Evolutionary conservation across 2,888 invertebrate species (phyloP).

Genomic region (Drosophila barbarae): DNA sequence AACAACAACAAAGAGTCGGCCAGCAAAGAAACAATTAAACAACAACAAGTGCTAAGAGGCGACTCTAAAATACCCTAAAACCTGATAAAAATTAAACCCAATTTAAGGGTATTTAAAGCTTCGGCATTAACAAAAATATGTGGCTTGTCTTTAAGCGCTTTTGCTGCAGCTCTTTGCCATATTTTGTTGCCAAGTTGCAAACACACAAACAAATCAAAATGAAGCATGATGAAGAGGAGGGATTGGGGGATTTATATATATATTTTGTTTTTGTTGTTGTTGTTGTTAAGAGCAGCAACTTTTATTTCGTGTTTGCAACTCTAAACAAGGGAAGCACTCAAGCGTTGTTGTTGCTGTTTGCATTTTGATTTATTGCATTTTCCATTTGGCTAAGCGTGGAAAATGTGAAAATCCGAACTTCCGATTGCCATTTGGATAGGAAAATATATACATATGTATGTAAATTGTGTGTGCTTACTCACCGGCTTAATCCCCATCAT

Average conservation of each 20-base stretch:
- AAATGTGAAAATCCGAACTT: constrained; percentile 55
- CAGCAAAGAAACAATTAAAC: constrained; percentile 37
- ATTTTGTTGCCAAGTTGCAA: constrained; percentile 40
- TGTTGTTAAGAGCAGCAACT: constrained; percentile 21
- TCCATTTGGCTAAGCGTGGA: constrained; percentile 48
- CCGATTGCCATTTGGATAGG: constrained; percentile 47
- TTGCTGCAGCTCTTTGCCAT: constrained; percentile 24
- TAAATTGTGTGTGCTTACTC: constrained; percentile 32
- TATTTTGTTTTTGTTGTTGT: neutral
- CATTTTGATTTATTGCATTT: constrained; percentile 50
- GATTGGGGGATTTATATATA: neutral
- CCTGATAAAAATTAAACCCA: neutral
- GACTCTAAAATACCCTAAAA: constrained; percentile 1
- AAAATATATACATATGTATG: constrained; percentile 1
- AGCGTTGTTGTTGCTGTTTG: constrained; percentile 37
- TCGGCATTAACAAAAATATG: neutral
- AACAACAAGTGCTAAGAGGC: constrained; percentile 24
- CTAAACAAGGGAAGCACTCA: constrained; percentile 31
- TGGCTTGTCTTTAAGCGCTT: neutral
- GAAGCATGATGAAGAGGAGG: neutral
- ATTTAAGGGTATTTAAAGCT: constrained; percentile 13
- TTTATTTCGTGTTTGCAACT: constrained; percentile 31
- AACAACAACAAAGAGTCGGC: constrained; percentile 23
- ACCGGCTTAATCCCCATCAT: constrained; percentile 10
- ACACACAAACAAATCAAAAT: constrained; percentile 38